phyloP scores from a whole-genome alignment of 2,113 vertebrate species.

The Zonotrichia leucophrys region DNA sequence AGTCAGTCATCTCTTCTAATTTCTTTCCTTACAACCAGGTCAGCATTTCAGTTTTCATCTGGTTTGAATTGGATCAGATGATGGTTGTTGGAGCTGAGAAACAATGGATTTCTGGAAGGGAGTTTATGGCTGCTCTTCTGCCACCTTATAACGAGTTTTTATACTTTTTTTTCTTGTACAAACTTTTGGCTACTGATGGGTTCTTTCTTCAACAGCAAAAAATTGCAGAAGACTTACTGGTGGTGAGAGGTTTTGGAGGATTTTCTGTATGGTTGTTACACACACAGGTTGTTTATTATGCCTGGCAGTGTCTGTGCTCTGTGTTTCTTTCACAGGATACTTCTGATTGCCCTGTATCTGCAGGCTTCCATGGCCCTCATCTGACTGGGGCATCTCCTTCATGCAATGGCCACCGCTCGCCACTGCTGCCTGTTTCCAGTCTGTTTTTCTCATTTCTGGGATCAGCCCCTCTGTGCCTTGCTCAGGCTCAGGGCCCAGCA shows the following conservation, averaged over 20 bases:
- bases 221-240: accelerated
- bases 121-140: not conserved
- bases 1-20: not conserved
- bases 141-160: not conserved
- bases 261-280: not conserved
- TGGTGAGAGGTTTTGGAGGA: not conserved
- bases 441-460: not conserved
- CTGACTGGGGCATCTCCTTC: not conserved
- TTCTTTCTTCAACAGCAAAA: not conserved
- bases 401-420: accelerated
- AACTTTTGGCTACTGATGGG: not conserved
- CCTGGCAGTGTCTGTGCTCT: not conserved
- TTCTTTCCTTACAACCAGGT: not conserved
- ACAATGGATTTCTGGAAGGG: not conserved
- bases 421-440: not conserved
- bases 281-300: not conserved
- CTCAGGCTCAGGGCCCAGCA: not conserved
- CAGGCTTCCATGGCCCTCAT: not conserved
- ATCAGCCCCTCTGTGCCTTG: not conserved
- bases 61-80: not conserved
- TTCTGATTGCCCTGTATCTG: not conserved
- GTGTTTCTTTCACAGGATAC: not conserved
- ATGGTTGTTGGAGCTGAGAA: not conserved
- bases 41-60: not conserved
- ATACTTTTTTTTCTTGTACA: not conserved